phyloP scores from a whole-genome alignment of 2,113 vertebrate species.

The human (Homo sapiens) region GRCh38 chr19:19401501-19402000 shows the following conservation, averaged over 20 bases:
- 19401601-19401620: not conserved
- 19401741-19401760: not conserved
- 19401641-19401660: not conserved
- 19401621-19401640: not conserved
- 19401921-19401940: slow-evolving; percentile 48
- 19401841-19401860: not conserved
- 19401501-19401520: no score
- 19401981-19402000: slow-evolving; percentile 18
- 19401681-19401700: slow-evolving; percentile 5
- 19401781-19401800: slow-evolving; percentile 1
- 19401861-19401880: not conserved
- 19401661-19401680: not conserved
- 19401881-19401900: slow-evolving; percentile 14
- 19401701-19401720: slow-evolving; percentile 17
- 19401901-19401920: slow-evolving; percentile 1
- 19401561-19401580: not conserved
- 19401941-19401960: slow-evolving; percentile 35
- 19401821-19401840: slow-evolving; percentile 37
- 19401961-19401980: slow-evolving; percentile 37
- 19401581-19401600: not conserved
- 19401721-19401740: not conserved
- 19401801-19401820: not conserved
- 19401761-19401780: not conserved
- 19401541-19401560: slow-evolving; percentile 16
- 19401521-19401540: not conserved